Base-by-base conservation (phyloP, 2,113 vertebrate species). In the Acrocephalus arundinaceus region DNA sequence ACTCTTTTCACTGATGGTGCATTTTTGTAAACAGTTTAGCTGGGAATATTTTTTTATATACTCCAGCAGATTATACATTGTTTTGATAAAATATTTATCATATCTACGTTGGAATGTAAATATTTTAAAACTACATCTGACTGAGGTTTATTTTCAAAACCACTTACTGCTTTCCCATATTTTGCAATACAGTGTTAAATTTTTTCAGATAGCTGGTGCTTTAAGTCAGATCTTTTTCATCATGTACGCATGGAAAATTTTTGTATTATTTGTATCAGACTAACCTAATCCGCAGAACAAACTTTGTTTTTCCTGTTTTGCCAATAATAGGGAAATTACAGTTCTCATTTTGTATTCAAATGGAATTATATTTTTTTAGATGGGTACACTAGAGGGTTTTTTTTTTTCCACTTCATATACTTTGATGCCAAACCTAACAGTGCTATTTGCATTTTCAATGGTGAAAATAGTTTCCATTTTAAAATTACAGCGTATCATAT, bases 21-120 rank as follows among this genome's bases (percentile, higher is more conserved):
- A 80, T 97, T 98, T 98, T 98, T 89, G 96, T 97, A 96, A 88
- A 58, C 95, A 76, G 66, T 93, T 95, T 87, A 92, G 66, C 91
- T 97, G 87, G 97, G 77, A 96, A 96, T 97, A 96, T 94, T 94
- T 93, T 97, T 87, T 96, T 93, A 97, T 97, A 85, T 97, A 97
- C 78, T 96, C 92, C 83, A 97, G 92, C 68, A 96, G 88, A 88
- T 97, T 96, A 96, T 77, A 80, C 82, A 24, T 97, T 97, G 72
- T 94, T 98, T 98, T 98, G 85, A 95, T 97, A 98, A 95, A 77
- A 77, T 96, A 89, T 97, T 90, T 97, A 70, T 72, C 37, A 23
- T 92, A 75, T 96, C 91, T 97, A 55, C 48, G 54, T 92, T 80
- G 84, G 95, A 95, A 61, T 95, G 95, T 96, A 93, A 95, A 95